Base-by-base conservation (phyloP, 1,140 invertebrate species). In the Heterodera schachtii region DNA sequence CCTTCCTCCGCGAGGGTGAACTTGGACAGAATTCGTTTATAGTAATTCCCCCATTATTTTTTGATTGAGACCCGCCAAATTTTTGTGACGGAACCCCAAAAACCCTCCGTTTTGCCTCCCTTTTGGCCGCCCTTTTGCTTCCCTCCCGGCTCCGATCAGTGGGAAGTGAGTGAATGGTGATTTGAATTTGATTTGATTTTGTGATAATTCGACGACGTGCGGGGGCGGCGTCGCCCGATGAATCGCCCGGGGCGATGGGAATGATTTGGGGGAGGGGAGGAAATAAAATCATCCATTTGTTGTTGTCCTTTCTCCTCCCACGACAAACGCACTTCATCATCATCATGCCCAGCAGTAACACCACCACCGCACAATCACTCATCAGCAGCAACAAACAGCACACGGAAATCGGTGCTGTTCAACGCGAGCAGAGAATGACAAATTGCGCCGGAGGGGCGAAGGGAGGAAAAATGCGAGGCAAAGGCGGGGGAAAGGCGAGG, bases 11-110 rank as follows among this genome's bases (percentile, higher is more conserved):
- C 57, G 13, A 11, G 11, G 16, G 13, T 16, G 57, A 60, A 60
- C 11, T 60, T 60, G 57, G 57, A 60, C 57, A 60, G 57, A 60
- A 60, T 71, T 71, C 69, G 69, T 46, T 46, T 46, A 46, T 71
- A 43, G 69, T 41, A 46, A 16, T 46, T 41, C 69, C 8, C 69
- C 31, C 31, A 31, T 31, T 31, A 31, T 3, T 71, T 71, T n/a
- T 71, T 71, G 69, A 71, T 71, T 71, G 69, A 31, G 69, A 6
- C 31, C 21, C 69, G 19, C 44, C 11, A 43, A 46, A 31, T 71
- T 71, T 71, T 46, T 71, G 69, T 31, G 69, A n/a, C 69, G 69
- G 31, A 71, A 71, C 69, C 21, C 69, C 69, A 8, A 21, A 71
- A 71, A 31, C 8, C 41, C 41, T 71, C 69, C 69, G 31, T 70